Evolutionary conservation across 1,140 invertebrate species (phyloP).

Genomic region (Chironomus striatipennis): DNA sequence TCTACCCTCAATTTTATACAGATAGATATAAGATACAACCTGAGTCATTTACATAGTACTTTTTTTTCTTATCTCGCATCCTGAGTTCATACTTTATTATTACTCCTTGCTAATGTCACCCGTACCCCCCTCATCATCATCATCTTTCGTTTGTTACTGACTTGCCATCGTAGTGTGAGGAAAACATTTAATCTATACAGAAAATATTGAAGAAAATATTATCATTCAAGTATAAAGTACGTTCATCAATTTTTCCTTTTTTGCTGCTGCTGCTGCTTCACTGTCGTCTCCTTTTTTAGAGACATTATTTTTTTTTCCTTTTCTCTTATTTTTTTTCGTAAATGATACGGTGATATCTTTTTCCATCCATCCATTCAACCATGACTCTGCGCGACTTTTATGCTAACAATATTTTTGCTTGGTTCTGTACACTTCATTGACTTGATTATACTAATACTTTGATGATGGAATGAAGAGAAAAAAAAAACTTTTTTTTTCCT

Average conservation of each 20-base stretch:
- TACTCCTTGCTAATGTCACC: not conserved
- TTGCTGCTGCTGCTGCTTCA: no score
- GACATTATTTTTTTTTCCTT: no score
- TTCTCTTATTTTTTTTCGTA: not conserved
- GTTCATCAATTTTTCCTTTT: no score
- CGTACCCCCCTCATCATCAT: not conserved
- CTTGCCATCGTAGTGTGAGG: not conserved
- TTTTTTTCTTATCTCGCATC: constrained; percentile 13
- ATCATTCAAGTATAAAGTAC: no score
- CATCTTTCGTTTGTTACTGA: not conserved
- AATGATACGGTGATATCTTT: constrained; percentile 8
- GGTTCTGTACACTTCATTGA: not conserved
- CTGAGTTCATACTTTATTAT: constrained; percentile 15
- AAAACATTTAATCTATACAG: not conserved
- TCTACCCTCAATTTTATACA: no score
- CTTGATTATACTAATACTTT: not conserved
- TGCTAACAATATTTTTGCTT: constrained; percentile 4
- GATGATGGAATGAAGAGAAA: no score
- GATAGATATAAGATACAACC: no score
- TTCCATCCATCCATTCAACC: not conserved
- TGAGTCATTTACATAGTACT: constrained; percentile 16
- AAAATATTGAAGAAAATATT: not conserved
- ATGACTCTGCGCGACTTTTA: not conserved
- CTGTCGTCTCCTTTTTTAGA: no score
- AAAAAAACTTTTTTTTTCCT: no score